Percentiles rank a stretch among this genome's conserved stretches.
phyloP scores from a whole-genome alignment of 64 coral and sea anemone genomes.

The Actinia equina region DNA sequence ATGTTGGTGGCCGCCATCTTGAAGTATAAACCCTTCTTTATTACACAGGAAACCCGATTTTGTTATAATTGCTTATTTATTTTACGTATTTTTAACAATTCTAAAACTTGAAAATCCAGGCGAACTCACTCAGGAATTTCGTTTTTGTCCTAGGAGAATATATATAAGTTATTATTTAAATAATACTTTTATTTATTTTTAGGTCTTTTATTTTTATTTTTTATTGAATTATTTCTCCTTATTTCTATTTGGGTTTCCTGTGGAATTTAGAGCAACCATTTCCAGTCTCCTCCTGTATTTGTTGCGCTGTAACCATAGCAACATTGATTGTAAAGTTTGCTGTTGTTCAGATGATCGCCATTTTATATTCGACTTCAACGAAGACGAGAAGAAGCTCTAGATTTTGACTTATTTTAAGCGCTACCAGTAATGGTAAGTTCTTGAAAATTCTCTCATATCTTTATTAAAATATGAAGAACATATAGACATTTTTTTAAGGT shows the following conservation, averaged over 20 bases:
- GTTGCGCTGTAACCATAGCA: background rate
- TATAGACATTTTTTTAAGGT: background rate
- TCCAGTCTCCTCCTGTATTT: background rate
- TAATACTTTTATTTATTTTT: too few species aligned
- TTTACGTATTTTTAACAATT: too few species aligned
- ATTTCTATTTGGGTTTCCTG: background rate
- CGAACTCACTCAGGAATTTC: too few species aligned
- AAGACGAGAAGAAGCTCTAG: background rate
- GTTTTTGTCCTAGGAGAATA: too few species aligned
- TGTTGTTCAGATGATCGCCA: conserved; percentile 20
- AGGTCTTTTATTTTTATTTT: too few species aligned
- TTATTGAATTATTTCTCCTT: too few species aligned
- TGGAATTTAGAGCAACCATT: background rate
- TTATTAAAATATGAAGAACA: background rate
- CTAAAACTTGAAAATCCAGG: too few species aligned
- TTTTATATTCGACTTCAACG: conserved; percentile 2
- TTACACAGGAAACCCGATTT: background rate
- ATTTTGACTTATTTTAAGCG: background rate
- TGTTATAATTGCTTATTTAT: too few species aligned
- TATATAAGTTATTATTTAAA: too few species aligned
- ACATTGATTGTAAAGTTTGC: conserved; percentile 20
- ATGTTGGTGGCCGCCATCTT: background rate
- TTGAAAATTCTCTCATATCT: background rate
- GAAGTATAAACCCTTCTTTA: background rate
- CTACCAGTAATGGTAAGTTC: background rate